phyloP scores from a whole-genome alignment of 2,888 invertebrate species.

The Drosophila pseudotalamancana region DNA sequence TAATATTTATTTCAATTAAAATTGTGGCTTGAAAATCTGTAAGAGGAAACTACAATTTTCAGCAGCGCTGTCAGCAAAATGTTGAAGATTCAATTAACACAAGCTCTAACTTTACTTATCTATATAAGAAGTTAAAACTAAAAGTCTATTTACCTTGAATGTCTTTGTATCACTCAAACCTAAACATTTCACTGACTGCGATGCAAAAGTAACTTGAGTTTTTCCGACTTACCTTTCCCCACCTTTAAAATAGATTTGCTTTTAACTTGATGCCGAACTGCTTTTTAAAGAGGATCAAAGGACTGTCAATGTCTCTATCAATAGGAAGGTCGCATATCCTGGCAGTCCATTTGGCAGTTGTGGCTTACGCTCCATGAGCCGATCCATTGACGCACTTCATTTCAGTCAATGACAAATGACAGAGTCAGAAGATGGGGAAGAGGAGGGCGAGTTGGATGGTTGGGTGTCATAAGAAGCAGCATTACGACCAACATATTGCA shows the following conservation, averaged over 20 bases:
- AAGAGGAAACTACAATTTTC: no score
- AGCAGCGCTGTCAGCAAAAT: no score
- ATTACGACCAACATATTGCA: constrained; percentile 59
- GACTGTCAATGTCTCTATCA: constrained; percentile 22
- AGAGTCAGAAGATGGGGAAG: neutral
- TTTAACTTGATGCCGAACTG: constrained; percentile 2
- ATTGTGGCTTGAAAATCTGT: no score
- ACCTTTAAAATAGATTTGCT: neutral
- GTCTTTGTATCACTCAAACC: neutral
- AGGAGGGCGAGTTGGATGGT: neutral
- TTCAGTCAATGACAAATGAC: constrained; percentile 57
- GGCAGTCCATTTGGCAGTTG: constrained; percentile 13
- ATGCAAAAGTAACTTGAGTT: neutral
- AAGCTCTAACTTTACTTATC: no score
- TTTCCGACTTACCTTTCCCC: neutral
- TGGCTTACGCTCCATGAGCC: constrained; percentile 2
- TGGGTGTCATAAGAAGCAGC: constrained; percentile 39
- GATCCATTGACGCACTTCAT: constrained; percentile 50
- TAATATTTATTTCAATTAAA: no score
- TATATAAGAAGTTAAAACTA: no score
- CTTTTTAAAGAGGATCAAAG: constrained; percentile 33
- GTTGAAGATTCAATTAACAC: no score
- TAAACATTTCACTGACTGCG: neutral
- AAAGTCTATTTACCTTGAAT: neutral
- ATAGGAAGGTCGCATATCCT: constrained; percentile 1